A percentile compares a stretch with the other conserved stretches of the same genome.
phyloP scores from a whole-genome alignment of 2,888 invertebrate genomes.

The Mayetiola destructor region DNA sequence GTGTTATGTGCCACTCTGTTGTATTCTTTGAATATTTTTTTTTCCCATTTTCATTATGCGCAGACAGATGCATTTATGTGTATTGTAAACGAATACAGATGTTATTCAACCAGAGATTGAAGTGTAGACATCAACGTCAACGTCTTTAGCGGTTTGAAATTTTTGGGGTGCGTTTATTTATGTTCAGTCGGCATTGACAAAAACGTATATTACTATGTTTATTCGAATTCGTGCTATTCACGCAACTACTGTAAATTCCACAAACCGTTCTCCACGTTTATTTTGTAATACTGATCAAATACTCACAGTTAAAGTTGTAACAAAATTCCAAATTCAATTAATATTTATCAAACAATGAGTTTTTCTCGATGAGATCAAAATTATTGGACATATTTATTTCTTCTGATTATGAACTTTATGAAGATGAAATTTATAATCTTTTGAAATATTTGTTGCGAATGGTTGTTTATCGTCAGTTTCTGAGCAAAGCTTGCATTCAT shows the following conservation, averaged over 20 bases:
- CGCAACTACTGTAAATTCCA: not conserved
- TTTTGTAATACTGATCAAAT: not conserved
- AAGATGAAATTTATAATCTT: conserved; percentile 5
- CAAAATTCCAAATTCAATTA: too few relatives aligned
- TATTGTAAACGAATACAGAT: not conserved
- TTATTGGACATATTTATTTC: not conserved
- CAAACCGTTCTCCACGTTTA: not conserved
- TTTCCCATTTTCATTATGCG: not conserved
- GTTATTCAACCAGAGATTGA: not conserved
- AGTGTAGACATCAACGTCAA: too few relatives aligned
- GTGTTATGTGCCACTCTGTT: not conserved
- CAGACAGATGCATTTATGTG: not conserved
- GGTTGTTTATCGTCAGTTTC: conserved; percentile 18
- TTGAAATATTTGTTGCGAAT: conserved; percentile 27
- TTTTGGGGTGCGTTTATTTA: not conserved
- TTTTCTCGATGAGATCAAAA: not conserved
- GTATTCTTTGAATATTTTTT: not conserved
- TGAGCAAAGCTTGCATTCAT: conserved; percentile 56
- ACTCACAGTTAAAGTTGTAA: too few relatives aligned
- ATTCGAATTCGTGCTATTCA: not conserved
- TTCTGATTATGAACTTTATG: not conserved
- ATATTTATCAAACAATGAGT: not conserved
- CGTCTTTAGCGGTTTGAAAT: not conserved
- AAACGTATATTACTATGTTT: too few relatives aligned
- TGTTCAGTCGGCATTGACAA: too few relatives aligned